These are phyloP conservation scores for Propithecus coquereli DNA, from an alignment of 2,113 vertebrate genomes.

Conservation along the genomic window DNA sequence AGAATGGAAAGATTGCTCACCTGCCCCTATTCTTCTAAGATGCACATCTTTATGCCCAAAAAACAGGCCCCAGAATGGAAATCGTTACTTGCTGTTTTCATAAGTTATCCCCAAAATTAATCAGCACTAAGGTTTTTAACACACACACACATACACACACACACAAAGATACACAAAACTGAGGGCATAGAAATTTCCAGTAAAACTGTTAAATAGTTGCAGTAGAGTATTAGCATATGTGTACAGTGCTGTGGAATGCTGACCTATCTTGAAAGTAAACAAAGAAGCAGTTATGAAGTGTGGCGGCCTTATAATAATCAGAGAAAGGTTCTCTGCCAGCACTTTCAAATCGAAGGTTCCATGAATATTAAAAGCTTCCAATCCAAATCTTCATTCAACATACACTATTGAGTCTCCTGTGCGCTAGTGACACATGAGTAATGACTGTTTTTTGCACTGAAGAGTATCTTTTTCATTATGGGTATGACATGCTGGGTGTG, in stretches of 20 bases:
- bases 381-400: background rate
- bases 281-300: background rate
- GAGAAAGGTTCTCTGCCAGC: constrained; percentile 60
- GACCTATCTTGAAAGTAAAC: background rate
- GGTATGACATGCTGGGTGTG: background rate
- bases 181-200: background rate
- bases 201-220: background rate
- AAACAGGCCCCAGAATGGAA: background rate
- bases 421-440: background rate
- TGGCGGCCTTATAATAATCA: constrained; percentile 46
- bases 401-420: background rate
- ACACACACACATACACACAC: too few species aligned
- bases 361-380: constrained; percentile 14
- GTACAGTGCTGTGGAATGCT: background rate
- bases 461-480: background rate
- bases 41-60: background rate
- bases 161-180: background rate
- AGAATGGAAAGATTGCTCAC: background rate
- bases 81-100: background rate
- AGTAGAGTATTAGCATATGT: accelerated
- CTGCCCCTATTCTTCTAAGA: background rate
- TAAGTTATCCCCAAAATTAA: background rate
- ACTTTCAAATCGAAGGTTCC: constrained; percentile 62
- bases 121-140: background rate
- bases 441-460: background rate